Base-by-base conservation (phyloP, 2,797 vertebrate genomes). In the Micrastur ruficollis region DNA sequence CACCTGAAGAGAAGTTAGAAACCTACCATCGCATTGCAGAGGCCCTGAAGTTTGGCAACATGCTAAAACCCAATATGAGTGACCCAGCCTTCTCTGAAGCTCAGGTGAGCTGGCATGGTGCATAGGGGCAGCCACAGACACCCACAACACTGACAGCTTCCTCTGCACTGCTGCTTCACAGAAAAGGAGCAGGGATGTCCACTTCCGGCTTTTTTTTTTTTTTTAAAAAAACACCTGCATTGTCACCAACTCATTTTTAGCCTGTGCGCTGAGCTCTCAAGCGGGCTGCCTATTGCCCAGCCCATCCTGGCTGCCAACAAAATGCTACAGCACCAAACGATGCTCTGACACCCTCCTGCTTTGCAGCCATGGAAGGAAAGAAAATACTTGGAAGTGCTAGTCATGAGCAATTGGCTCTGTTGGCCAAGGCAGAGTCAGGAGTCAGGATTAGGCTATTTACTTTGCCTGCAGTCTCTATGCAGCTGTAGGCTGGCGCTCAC, bases 11-110 rank as follows among this genome's bases (percentile, higher is more conserved):
- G 32, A 97, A 70, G 42, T 94, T 97, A 44, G 85, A 97, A 91
- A 93, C 98, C 40, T 99, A 99, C 91, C 99, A 99, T 84, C 97
- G 26, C 44, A 98, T 98, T 4, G 98, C 99, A 36, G 99, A 99
- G 93, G 98, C 98, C 4, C 88, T 98, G 34, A 99, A 99, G 97
- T 99, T 99, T 96, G 98, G 98, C 8, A 98, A 98, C 14, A 98
- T 98, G 73, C 98, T 98, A 59, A 98, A 53, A 90, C 70, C 58
- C 55, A 96, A 18, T 25, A 97, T 99, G 38, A 61, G 38, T 44
- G 98, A 99, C 95, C 98, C 98, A 15, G 6, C 1, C 9, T 98
- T 98, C 90, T 96, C 96, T 15, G 32, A 49, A 6, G 53, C 72
- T 14, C 72, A 96, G 97, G 98, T 98, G 78, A 97, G 97, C 25